Percentiles rank a stretch among this genome's conserved stretches.
These are phyloP conservation scores for Malacoctenus gilli DNA, from an alignment of 2,797 vertebrate genomes.

Conservation along the genomic window DNA sequence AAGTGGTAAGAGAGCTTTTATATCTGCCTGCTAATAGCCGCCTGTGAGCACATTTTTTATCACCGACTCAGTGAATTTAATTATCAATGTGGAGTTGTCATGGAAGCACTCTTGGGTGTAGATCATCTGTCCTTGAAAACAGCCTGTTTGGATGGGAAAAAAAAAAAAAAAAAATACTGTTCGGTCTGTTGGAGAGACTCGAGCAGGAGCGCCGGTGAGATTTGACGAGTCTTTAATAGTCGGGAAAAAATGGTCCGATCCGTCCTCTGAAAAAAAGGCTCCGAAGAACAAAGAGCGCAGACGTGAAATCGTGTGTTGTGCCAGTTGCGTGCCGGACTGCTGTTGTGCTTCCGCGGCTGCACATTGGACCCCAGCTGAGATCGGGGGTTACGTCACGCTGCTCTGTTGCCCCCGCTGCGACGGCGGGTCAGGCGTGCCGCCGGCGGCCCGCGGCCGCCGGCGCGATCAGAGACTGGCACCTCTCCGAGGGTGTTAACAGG, in stretches of 20 bases:
- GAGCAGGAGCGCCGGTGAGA: conserved; percentile 6
- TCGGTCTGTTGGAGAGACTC: conserved; percentile 21
- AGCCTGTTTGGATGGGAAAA: conserved; percentile 16
- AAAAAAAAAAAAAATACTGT: conserved; percentile 35
- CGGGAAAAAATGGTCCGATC: no score
- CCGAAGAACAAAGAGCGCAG: no score
- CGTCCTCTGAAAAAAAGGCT: no score
- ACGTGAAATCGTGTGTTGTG: no score
- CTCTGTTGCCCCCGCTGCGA: conserved; percentile 59
- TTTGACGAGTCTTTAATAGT: no score
- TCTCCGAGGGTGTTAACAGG: conserved; percentile 40
- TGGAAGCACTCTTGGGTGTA: conserved; percentile 50
- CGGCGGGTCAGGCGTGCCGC: conserved; percentile 54
- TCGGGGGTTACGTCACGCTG: no score
- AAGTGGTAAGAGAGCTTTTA: conserved; percentile 38
- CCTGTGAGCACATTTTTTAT: conserved; percentile 38
- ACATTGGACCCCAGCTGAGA: no score
- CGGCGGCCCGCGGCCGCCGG: conserved; percentile 39
- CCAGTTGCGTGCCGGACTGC: conserved; percentile 62
- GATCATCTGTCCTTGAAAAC: conserved; percentile 62
- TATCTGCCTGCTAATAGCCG: conserved; percentile 38
- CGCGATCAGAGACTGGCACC: conserved; percentile 27
- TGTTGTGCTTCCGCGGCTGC: no score
- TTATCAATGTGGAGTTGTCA: conserved; percentile 61
- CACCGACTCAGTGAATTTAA: conserved; percentile 54